These are phyloP conservation scores for Dicycla oo DNA, from an alignment of 2,888 invertebrate genomes.

Conservation along the genomic window DNA sequence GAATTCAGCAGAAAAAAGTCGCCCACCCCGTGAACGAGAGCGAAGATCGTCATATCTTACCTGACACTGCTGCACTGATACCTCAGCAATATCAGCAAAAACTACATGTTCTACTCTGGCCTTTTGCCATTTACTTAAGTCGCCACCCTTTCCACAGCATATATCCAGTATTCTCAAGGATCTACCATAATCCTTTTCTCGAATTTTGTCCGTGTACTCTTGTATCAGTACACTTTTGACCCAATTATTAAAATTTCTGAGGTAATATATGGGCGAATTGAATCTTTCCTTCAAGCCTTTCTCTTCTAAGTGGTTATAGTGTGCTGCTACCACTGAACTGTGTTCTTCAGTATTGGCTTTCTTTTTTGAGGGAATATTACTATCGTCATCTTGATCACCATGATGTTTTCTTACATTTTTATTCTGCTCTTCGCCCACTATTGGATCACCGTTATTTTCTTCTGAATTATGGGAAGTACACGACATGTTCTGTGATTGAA, in stretches of 20 bases:
- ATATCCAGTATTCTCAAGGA: conserved; percentile 96
- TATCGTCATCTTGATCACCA: conserved; percentile 50
- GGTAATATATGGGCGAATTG: conserved; percentile 97
- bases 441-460: conserved; percentile 45
- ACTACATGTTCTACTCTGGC: conserved; percentile 95
- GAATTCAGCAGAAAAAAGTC: conserved; percentile 96
- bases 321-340: conserved; percentile 94
- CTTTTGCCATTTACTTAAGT: conserved; percentile 98
- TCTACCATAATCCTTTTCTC: conserved; percentile 92
- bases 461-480: conserved; percentile 23
- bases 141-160: conserved; percentile 99
- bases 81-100: conserved; percentile 98
- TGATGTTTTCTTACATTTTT: conserved; percentile 18
- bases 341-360: conserved; percentile 78
- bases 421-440: conserved; percentile 26
- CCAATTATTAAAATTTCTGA: conserved; percentile 99
- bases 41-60: conserved; percentile 94
- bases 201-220: conserved; percentile 93
- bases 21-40: conserved; percentile 78
- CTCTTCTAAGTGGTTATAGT: conserved; percentile 97
- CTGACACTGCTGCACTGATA: conserved; percentile 97
- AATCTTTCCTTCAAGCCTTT: conserved; percentile 94
- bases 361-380: conserved; percentile 33
- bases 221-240: conserved; percentile 98
- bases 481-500: conserved; percentile 49